Base-by-base conservation (phyloP, 2,888 invertebrate species). In the Drosophila heteroneura region DNA sequence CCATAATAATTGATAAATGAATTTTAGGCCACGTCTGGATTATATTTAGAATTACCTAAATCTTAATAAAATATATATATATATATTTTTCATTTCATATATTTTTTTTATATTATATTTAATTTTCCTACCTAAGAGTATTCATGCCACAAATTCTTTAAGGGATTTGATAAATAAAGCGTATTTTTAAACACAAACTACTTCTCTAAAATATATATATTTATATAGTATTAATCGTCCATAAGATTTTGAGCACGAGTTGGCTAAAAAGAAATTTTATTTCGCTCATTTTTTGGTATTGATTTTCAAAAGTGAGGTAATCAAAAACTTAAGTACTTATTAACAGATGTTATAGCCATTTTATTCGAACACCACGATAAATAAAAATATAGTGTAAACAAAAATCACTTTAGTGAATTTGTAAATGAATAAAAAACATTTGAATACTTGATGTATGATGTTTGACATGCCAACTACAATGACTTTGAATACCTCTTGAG, bases 401-500 rank as follows among this genome's bases (percentile, higher is more conserved):
- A 22, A 26, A 26, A 47, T 26, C 26, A 0, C 5, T 26, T 22
- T 9, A 16, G 16, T 47, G 26, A 16, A 26, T 16, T 26, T 47
- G 47, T 26, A 47, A 26, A 26, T 47, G 22, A 26, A 47, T 30
- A 19, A n/a, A 52, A 19, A 52, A 12, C 30, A 30, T 30, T 52
- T 52, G 6, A 30, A 52, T 52, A n/a, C 30, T 52, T 52, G 28
- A 7, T 39, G 10, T 5, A 28, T 3, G 28, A 22, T 57, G 28
- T 57, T n/a, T 7, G 30, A 39, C 57, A 30, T 39, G 16, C 28
- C 57, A 57, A 57, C n/a, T 44, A 32, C 4, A 41, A 41, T 41
- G 35, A 63, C 60, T 60, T 67, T 33, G 33, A 58, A 22, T 30
- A 51, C 7, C 22, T 16, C 47, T 41, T 12, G 30, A 12, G 41